phyloP scores from a whole-genome alignment of 2,888 invertebrate genomes.

The Limnephilus marmoratus region DNA sequence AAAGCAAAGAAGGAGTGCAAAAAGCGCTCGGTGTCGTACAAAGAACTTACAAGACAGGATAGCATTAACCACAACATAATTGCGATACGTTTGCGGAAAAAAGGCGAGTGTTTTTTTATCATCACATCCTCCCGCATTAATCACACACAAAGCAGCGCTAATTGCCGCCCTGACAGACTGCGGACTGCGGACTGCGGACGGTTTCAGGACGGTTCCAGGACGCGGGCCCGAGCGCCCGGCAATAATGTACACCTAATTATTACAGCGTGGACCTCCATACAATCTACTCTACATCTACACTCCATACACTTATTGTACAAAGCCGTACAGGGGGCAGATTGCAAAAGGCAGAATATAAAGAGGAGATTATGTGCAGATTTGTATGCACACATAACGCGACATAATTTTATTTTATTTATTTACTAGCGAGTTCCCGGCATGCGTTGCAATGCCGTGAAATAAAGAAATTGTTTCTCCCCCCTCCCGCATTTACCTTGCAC shows the following conservation, averaged over 20 bases:
- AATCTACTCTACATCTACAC: neutral
- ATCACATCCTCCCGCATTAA: constrained; percentile 17
- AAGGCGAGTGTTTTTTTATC: constrained; percentile 7
- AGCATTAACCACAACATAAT: neutral
- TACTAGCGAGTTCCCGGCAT: no score
- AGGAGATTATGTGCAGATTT: neutral
- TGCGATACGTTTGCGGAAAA: constrained; percentile 11
- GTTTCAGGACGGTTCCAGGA: neutral
- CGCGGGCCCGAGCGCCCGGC: neutral
- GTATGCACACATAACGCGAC: no score
- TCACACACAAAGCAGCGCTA: constrained; percentile 13
- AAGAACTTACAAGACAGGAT: neutral
- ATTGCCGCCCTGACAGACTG: constrained; percentile 6
- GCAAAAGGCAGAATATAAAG: neutral
- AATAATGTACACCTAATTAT: constrained; percentile 29
- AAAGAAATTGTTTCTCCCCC: no score
- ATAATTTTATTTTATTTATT: no score
- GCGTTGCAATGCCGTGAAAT: no score
- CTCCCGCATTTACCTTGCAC: no score
- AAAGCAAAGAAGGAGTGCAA: neutral
- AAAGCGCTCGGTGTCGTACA: neutral
- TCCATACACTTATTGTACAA: neutral
- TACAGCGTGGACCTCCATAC: neutral
- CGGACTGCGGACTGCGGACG: constrained; percentile 24
- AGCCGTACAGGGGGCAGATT: neutral